These are phyloP conservation scores for Tenodera sinensis DNA, from an alignment of 2,888 invertebrate genomes.

Conservation along the genomic window DNA sequence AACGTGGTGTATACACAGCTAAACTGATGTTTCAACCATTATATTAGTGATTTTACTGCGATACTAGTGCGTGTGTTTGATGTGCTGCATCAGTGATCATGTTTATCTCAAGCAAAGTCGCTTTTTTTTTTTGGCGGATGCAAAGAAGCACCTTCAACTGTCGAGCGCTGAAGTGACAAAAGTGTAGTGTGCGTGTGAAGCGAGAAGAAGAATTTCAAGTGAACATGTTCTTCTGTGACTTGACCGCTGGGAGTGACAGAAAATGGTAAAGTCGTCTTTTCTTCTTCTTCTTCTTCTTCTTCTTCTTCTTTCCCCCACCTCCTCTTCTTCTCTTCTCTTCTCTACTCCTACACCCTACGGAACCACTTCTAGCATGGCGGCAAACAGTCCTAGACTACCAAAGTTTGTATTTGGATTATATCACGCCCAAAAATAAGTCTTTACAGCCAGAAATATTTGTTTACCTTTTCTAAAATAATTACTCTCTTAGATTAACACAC, in stretches of 20 bases:
- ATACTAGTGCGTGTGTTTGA: not conserved
- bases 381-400: not conserved
- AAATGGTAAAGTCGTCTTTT: not conserved
- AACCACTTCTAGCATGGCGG: conserved; percentile 1
- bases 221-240: not conserved
- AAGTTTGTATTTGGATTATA: not conserved
- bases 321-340: not conserved
- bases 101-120: not conserved
- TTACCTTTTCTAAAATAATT: no score
- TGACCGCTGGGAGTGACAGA: not conserved
- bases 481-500: no score
- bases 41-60: not conserved
- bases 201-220: not conserved
- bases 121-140: no score
- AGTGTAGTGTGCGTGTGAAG: conserved; percentile 38
- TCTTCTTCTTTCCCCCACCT: not conserved
- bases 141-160: no score
- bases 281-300: not conserved
- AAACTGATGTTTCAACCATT: not conserved
- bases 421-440: not conserved
- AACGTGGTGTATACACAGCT: not conserved
- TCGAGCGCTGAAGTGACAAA: not conserved
- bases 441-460: no score
- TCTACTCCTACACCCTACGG: conserved; percentile 5
- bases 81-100: not conserved